These are phyloP conservation scores for Phanerotoma sp. DNA, from an alignment of 2,888 invertebrate species.

Conservation along the genomic window DNA sequence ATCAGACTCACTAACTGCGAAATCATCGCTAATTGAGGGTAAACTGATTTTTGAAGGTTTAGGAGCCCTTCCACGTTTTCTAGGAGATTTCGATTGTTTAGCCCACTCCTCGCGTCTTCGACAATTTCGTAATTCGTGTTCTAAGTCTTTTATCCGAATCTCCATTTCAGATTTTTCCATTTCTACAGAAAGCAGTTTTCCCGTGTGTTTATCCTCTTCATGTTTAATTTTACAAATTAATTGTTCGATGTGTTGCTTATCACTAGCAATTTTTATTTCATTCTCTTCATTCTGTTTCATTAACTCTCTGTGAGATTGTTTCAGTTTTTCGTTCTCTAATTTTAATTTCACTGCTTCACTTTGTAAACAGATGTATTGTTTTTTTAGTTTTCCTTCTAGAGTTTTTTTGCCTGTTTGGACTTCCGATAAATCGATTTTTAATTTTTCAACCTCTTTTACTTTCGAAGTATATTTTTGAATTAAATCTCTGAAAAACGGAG, in stretches of 20 bases:
- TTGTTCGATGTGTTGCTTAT: conserved; percentile 42
- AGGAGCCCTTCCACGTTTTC: too few species aligned
- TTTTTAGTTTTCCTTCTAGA: conserved; percentile 30
- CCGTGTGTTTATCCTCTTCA: conserved; percentile 31
- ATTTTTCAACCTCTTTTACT: conserved; percentile 40
- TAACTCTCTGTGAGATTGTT: not conserved
- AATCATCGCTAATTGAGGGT: too few species aligned
- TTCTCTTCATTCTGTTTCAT: conserved; percentile 36
- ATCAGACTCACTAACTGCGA: too few species aligned
- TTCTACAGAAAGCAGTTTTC: conserved; percentile 33
- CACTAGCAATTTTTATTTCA: conserved; percentile 37
- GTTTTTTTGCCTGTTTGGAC: too few species aligned
- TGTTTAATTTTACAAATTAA: conserved; percentile 41
- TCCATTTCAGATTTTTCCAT: conserved; percentile 32
- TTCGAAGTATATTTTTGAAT: conserved; percentile 44
- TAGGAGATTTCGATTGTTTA: too few species aligned
- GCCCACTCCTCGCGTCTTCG: conserved; percentile 14
- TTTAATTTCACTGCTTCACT: conserved; percentile 35
- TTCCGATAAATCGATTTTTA: too few species aligned
- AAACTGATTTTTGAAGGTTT: too few species aligned
- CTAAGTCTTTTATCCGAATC: not conserved
- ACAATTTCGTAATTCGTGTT: conserved; percentile 35
- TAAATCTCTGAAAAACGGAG: conserved; percentile 41
- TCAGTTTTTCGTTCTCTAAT: conserved; percentile 39
- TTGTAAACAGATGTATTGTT: conserved; percentile 28